Conservation (phyloP, 1,140 invertebrate genomes). For the Drosophila kikkawai region DNA sequence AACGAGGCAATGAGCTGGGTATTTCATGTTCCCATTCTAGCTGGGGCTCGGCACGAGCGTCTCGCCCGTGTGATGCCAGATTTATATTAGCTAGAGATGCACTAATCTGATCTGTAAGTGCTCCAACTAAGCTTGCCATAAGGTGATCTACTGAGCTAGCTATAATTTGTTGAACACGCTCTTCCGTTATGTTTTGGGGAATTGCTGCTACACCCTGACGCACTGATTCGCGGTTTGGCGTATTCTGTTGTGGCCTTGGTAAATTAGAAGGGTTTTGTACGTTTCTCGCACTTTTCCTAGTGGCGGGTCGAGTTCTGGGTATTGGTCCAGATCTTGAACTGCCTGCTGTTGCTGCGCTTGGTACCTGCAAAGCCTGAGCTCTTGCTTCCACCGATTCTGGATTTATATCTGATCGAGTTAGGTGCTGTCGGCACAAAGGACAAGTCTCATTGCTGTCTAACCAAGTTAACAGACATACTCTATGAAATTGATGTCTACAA, state of each 20-base stretch:
- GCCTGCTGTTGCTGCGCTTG: not conserved
- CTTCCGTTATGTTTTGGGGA: not conserved
- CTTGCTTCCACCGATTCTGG: not conserved
- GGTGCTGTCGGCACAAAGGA: too few species aligned
- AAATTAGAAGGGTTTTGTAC: not conserved
- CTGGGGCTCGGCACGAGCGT: not conserved
- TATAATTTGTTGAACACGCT: constrained; percentile 1
- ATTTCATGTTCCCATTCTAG: not conserved
- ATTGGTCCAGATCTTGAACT: not conserved
- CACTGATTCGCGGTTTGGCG: not conserved
- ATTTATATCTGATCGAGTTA: not conserved
- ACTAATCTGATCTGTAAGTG: not conserved
- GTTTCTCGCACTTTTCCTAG: not conserved
- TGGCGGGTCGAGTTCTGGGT: not conserved
- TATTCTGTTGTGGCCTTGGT: not conserved
- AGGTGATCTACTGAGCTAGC: not conserved
- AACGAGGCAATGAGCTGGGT: not conserved
- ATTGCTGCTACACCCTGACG: not conserved
- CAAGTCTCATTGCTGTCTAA: not conserved
- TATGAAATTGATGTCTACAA: not conserved
- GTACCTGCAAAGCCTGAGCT: not conserved
- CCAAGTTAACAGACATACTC: not conserved
- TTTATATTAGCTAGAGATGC: not conserved
- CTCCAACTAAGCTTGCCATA: not conserved
- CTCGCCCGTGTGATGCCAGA: not conserved